Evolutionary conservation across 92 coral and sea anemone species (phyloP).

Genomic region (Porites lobata): DNA sequence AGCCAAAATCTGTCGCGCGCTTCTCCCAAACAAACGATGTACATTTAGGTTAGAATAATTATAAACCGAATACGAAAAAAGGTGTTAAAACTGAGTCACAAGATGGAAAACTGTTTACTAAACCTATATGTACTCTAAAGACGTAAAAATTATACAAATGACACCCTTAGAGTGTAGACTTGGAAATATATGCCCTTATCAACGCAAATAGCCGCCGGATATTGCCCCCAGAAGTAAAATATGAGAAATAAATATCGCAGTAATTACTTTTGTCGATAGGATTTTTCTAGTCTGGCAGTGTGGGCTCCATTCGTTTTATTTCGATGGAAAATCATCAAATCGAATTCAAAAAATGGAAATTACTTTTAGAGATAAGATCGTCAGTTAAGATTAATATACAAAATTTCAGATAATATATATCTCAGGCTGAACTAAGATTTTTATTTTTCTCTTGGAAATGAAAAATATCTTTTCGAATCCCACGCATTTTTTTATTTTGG

Average conservation of each 20-base stretch:
- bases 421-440: background rate
- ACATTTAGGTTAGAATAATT: background rate
- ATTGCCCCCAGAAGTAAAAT: slow-evolving; percentile 26
- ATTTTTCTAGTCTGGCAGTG: slow-evolving; percentile 36
- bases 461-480: background rate
- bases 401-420: background rate
- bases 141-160: slow-evolving; percentile 25
- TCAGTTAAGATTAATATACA: slow-evolving; percentile 23
- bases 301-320: slow-evolving; percentile 5
- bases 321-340: slow-evolving; percentile 18
- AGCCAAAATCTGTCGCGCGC: background rate
- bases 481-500: slow-evolving; percentile 1
- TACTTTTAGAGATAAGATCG: slow-evolving; percentile 30
- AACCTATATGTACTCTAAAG: slow-evolving; percentile 3
- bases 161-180: background rate
- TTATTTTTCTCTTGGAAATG: background rate
- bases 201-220: slow-evolving; percentile 33
- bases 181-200: slow-evolving; percentile 5
- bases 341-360: slow-evolving; percentile 12
- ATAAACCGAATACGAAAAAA: background rate
- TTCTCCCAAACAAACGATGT: slow-evolving; percentile 5
- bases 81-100: background rate
- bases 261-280: slow-evolving; percentile 34
- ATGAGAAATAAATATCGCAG: slow-evolving; percentile 37
- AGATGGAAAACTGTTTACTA: background rate